Base-by-base conservation (phyloP, 2,113 vertebrate genomes). In the Mola mola region DNA sequence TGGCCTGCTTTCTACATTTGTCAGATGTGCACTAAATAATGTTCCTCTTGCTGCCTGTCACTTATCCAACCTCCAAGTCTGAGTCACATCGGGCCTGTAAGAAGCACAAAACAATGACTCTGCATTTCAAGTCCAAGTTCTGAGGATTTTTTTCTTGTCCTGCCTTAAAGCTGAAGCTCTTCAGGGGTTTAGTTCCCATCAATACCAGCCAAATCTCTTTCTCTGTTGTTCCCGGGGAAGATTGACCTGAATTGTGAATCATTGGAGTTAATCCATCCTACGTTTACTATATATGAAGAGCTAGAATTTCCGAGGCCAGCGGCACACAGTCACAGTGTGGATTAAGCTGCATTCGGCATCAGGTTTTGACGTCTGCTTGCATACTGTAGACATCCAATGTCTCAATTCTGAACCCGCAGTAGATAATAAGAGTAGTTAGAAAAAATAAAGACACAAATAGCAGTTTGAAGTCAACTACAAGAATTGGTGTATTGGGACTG, bases 191-290 rank as follows among this genome's bases (percentile, higher is more conserved):
- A 87, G 82, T 64, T 46, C 66, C 68, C 61, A 72, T 90, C 82
- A 83, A 56, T 82, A 78, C 53, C 28, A 33, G 36, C 70, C 28
- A 77, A 77, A 85, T 85, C 73, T 72, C 40, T 41, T 73, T 49
- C 59, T 68, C 57, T 75, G 72, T 81, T 87, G 72, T 82, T 85
- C 71, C 70, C 13, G 41, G 65, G 65, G 52, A 70, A 82, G 84
- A 83, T 87, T 84, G 84, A 90, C 89, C 85, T 88, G 87, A 86
- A 90, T 90, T 79, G 76, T 78, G 72, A 89, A 79, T 85, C 84
- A 56, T 60, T 66, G 24, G 38, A 58, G 72, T 76, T 92, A 91
- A 91, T 91, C 85, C 87, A 65, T 86, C 57, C 81, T 79, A 79
- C 79, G 31, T 83, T 83, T 72, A 79, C 66, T 63, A 64, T 74